Evolutionary conservation across 2,797 vertebrate species (phyloP), one percentile per base, ranked within the genome.

Genomic region (Lutjanus argentimaculatus): DNA sequence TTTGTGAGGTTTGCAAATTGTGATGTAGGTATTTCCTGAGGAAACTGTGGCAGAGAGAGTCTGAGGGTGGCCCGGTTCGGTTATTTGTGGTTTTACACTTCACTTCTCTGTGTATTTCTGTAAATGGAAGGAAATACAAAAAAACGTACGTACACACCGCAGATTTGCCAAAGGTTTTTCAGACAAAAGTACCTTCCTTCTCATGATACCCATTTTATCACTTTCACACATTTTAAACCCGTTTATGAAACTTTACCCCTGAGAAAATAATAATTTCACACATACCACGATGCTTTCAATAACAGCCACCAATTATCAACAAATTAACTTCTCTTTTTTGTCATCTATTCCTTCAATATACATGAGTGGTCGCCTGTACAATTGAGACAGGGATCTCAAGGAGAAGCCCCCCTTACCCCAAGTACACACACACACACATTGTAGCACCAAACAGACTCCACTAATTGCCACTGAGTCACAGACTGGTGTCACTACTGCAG

Each of bases 1-100:
- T 72, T 15, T 74, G 46, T 55, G 30, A 68, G 66, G 56, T 66
- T 74, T 70, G 59, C 57, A 43, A 19, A 16, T 15, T 45, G 72
- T 82, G 70, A 75, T 75, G 42, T 14, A 25, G 72, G 75, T 62
- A 80, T 87, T 93, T 94, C 85, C 89, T 87, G 83, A 87, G 90
- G 84, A 93, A 95, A 68, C 78, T 72, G 61, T 22, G n/a, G 80
- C 79, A 57, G 51, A 79, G 56, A 70, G 57, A 52, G 67, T 81
- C 36, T 68, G 56, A 67, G 67, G 67, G 82, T 84, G 83, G 86
- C 62, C 25, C 22, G 2, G 21, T 62, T 84, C 77, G 19, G 40
- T 79, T 83, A 63, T 79, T 64, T 74, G 75, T 58, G 65, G 78
- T 78, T 91, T 81, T 36, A 53, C 55, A n/a, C 64, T 42, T 42